Evolutionary conservation across 2,888 invertebrate species (phyloP), one percentile per base, ranked within the genome.

Genomic region (Yponomeuta sedellus): DNA sequence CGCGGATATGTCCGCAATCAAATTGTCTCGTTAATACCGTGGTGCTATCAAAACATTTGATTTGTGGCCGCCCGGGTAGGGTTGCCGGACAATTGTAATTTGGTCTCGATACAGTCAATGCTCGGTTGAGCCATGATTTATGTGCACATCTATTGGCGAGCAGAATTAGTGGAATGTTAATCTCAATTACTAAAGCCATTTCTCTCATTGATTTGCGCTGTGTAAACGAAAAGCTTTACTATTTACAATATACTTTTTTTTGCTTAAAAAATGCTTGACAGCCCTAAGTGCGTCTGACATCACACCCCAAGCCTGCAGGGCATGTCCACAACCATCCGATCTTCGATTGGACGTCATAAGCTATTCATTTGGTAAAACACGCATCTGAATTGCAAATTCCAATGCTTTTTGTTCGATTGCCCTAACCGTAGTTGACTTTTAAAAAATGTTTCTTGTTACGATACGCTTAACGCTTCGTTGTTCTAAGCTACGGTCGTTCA

Each of bases 41-140:
- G 86, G 86, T 82, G 88, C 88, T 91, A 91, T 91, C 88, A 91
- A 88, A 91, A 91, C 91, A 91, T 91, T 91, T 91, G 91, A 91
- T 91, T 91, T 91, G 91, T 91, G 88, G 89, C 79, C 77, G 70
- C 71, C 71, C 68, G 75, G 77, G 78, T 79, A 80, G 83, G 83
- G 84, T 79, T 80, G 80, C 71, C 76, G 77, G 40, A 58, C 62
- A 19, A 56, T 63, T 63, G 86, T 86, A 87, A 87, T 87, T 86
- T 85, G 85, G 83, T 85, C 44, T 82, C 79, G 78, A 77, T 82
- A 79, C 20, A 66, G n/a, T 62, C 25, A 56, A 61, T 62, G 64
- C 64, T 56, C 40, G 64, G 44, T 44, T 61, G 19, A 16, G 22
- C 59, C 52, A 59, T 39, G 65, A 61, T 65, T 66, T 66, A 65